phyloP scores from a whole-genome alignment of 2,113 vertebrate species.

The Oophaga pumilio region DNA sequence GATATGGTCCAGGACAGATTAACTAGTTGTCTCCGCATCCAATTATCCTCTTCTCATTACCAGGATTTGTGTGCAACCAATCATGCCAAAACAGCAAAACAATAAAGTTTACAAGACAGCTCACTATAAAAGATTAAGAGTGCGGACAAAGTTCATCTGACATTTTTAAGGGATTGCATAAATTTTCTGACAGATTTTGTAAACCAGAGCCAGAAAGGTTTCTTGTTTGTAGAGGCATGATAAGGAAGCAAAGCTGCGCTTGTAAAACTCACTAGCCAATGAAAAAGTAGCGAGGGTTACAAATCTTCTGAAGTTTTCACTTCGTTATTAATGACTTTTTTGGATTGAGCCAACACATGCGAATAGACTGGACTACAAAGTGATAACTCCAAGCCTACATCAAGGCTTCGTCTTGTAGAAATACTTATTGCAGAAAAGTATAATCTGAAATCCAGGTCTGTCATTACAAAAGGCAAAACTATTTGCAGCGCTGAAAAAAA shows the following conservation, averaged over 20 bases:
- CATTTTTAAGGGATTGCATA: constrained; percentile 9
- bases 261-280: not conserved
- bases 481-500: too few species aligned
- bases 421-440: too few species aligned
- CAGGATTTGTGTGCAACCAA: not conserved
- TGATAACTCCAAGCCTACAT: not conserved
- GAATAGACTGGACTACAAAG: not conserved
- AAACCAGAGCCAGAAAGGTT: not conserved
- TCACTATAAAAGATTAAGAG: constrained; percentile 26
- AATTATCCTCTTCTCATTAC: constrained; percentile 5
- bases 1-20: not conserved
- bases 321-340: not conserved
- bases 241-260: not conserved
- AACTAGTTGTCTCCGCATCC: not conserved
- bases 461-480: too few species aligned
- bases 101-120: constrained; percentile 41
- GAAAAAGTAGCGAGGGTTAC: not conserved
- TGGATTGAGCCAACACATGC: not conserved
- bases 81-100: constrained; percentile 16
- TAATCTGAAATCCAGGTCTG: too few species aligned
- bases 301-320: not conserved
- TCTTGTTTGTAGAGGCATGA: not conserved
- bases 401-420: not conserved
- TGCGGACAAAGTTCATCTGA: constrained; percentile 13
- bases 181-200: not conserved